Evolutionary conservation across 2,113 vertebrate genomes (phyloP).

Genomic region (Perca schrenkii): DNA sequence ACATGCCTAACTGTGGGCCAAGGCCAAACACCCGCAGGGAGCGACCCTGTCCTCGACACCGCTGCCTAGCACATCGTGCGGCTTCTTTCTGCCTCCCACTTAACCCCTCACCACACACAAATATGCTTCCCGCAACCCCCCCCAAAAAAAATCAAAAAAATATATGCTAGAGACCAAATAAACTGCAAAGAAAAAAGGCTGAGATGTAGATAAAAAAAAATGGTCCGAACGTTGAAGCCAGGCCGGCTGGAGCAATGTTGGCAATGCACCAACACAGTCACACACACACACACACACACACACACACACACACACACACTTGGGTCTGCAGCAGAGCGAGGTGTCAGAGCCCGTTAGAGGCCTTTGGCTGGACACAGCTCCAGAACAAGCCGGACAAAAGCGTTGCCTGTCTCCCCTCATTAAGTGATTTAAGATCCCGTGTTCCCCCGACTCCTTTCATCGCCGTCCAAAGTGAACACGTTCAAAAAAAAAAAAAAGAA

Average conservation of each 20-base stretch:
- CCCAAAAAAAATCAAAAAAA: slow-evolving; percentile 18
- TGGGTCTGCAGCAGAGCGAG: slow-evolving; percentile 63
- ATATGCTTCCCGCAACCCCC: slow-evolving; percentile 49
- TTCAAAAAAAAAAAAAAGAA: slow-evolving; percentile 57
- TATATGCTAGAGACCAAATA: slow-evolving; percentile 48
- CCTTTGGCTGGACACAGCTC: slow-evolving; percentile 75
- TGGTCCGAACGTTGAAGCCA: slow-evolving; percentile 30
- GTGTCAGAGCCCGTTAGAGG: slow-evolving; percentile 81
- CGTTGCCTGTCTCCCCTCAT: slow-evolving; percentile 81
- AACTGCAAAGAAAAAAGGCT: slow-evolving; percentile 50
- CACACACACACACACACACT: slow-evolving; percentile 47
- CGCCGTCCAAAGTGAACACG: slow-evolving; percentile 75
- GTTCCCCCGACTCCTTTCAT: slow-evolving; percentile 80
- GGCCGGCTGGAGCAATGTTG: slow-evolving; percentile 51
- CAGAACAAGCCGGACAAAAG: slow-evolving; percentile 82
- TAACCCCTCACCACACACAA: slow-evolving; percentile 65
- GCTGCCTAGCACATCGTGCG: slow-evolving; percentile 37
- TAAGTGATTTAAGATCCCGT: slow-evolving; percentile 84
- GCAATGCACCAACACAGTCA: slow-evolving; percentile 37
- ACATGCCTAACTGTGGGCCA: slow-evolving; percentile 49
- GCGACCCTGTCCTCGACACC: slow-evolving; percentile 51
- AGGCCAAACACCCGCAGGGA: slow-evolving; percentile 69
- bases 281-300: slow-evolving; percentile 19
- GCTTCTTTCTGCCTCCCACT: slow-evolving; percentile 45
- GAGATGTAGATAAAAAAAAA: slow-evolving; percentile 57